Conservation (phyloP, 1,140 invertebrate species). For the Tyrophagus putrescentiae region DNA sequence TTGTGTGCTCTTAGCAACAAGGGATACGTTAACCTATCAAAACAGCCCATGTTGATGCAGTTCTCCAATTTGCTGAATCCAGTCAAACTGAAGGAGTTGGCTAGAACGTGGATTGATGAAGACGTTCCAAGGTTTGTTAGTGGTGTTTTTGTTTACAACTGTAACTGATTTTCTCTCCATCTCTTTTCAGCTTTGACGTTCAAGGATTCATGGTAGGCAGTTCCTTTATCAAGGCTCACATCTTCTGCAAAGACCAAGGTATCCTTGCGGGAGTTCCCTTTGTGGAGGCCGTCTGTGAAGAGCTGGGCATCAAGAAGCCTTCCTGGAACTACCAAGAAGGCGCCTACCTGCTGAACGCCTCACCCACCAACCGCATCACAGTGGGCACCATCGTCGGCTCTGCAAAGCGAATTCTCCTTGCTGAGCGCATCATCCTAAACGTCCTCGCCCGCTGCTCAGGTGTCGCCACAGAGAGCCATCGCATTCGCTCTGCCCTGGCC, state of each 20-base stretch:
- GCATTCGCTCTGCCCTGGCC: conserved; percentile 15
- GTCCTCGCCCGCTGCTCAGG: conserved; percentile 36
- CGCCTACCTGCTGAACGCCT: conserved; percentile 24
- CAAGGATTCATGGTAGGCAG: conserved; percentile 25
- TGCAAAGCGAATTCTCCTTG: conserved; percentile 34
- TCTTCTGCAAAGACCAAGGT: conserved; percentile 33
- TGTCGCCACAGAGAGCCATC: conserved; percentile 33
- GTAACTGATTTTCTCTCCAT: neutral
- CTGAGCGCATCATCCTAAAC: conserved; percentile 37
- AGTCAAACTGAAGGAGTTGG: conserved; percentile 22
- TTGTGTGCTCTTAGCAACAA: neutral
- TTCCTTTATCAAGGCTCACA: conserved; percentile 30
- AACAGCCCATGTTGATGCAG: neutral
- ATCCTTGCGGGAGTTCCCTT: conserved; percentile 38
- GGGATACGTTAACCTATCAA: neutral
- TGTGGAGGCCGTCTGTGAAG: conserved; percentile 35
- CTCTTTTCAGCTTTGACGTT: conserved; percentile 23
- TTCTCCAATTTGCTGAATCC: conserved; percentile 22
- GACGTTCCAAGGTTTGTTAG: conserved; percentile 21
- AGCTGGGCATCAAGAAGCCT: conserved; percentile 32
- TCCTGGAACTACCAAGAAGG: conserved; percentile 34
- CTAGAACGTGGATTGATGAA: conserved; percentile 22
- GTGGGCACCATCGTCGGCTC: conserved; percentile 34
- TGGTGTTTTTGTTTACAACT: neutral
- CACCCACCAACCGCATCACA: neutral